Evolutionary conservation across 2,888 invertebrate species (phyloP).

Genomic region (Drosophila prolongata): DNA sequence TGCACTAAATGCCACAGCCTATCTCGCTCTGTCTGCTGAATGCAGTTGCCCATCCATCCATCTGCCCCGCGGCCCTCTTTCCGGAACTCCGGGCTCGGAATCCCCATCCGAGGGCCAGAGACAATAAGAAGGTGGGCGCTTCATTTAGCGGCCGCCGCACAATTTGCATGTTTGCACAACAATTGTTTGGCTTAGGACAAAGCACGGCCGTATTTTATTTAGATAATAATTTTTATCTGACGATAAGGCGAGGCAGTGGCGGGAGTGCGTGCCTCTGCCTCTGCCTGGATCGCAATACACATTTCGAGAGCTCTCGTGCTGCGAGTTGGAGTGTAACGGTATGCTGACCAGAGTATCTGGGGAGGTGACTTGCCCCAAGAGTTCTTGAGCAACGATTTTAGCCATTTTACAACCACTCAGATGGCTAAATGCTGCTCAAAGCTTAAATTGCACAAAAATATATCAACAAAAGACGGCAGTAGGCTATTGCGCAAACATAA

Average conservation of each 20-base stretch:
- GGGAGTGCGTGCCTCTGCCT: constrained; percentile 28
- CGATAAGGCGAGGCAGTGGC: constrained; percentile 58
- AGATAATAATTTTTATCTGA: constrained; percentile 75
- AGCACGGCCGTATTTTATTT: constrained; percentile 70
- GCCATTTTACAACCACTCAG: neutral
- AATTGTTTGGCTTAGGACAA: constrained; percentile 74
- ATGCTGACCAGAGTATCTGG: constrained; percentile 25
- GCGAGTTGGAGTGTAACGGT: constrained; percentile 23
- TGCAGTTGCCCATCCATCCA: constrained; percentile 30
- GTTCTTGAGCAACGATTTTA: too few species aligned
- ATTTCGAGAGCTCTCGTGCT: constrained; percentile 26
- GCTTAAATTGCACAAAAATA: neutral
- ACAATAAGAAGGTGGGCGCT: constrained; percentile 74
- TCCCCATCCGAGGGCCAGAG: constrained; percentile 39
- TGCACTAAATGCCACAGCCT: constrained; percentile 71
- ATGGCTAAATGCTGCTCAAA: neutral
- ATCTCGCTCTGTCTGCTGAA: constrained; percentile 21
- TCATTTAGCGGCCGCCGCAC: constrained; percentile 69
- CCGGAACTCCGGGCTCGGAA: constrained; percentile 18
- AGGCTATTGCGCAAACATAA: neutral
- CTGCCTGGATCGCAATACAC: constrained; percentile 21
- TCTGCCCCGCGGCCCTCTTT: constrained; percentile 3
- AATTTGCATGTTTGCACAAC: constrained; percentile 81
- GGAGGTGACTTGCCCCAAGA: neutral
- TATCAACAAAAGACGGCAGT: neutral